phyloP scores from a whole-genome alignment of 2,113 vertebrate species.

The Raja brachyura region DNA sequence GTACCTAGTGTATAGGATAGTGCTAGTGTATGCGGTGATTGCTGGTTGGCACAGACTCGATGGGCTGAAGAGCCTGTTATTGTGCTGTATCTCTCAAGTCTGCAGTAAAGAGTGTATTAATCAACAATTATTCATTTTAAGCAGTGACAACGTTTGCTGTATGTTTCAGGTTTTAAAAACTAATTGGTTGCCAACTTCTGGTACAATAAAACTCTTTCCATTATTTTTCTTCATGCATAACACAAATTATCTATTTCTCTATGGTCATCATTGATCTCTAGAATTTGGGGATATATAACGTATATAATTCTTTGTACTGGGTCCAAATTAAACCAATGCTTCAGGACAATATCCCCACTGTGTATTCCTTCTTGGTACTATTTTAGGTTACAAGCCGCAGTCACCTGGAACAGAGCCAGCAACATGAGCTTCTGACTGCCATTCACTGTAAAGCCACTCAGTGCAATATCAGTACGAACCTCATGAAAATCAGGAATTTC shows the following conservation, averaged over 20 bases:
- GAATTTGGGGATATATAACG: not conserved
- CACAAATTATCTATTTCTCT: not conserved
- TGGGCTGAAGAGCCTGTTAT: no score
- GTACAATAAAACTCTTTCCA: conserved; percentile 1
- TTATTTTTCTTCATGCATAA: not conserved
- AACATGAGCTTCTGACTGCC: not conserved
- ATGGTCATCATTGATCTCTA: not conserved
- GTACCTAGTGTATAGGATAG: no score
- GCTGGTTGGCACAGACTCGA: no score
- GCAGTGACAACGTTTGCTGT: not conserved
- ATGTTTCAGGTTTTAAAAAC: not conserved
- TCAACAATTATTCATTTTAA: not conserved
- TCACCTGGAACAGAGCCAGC: not conserved
- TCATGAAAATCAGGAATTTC: not conserved
- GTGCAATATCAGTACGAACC: not conserved
- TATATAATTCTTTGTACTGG: conserved; percentile 9
- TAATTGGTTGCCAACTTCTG: not conserved
- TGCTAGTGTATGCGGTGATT: no score
- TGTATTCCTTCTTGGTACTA: conserved; percentile 12
- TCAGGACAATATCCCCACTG: conserved; percentile 1
- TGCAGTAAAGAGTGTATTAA: not conserved
- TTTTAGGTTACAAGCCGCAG: not conserved
- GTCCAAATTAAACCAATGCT: not conserved
- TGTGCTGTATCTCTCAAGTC: no score
- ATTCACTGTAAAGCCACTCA: not conserved